Conservation (phyloP, 2,113 vertebrate genomes). For the Lipotes vexillifer region DNA sequence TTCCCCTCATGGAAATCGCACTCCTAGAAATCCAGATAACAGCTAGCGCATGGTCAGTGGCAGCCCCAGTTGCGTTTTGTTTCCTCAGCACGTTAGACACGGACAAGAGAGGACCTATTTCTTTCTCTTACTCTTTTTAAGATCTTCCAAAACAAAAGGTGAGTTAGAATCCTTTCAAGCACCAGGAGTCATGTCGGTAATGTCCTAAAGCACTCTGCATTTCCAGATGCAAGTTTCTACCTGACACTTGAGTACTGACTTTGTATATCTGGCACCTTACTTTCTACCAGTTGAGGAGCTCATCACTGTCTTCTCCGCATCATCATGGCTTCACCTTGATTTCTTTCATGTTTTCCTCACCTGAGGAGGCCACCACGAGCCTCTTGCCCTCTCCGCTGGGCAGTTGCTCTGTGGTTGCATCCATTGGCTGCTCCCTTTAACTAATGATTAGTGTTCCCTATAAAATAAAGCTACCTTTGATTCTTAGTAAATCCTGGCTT, state of each 20-base stretch:
- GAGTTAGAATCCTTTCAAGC: background rate
- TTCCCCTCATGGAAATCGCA: background rate
- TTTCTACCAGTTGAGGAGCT: background rate
- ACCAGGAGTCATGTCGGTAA: background rate
- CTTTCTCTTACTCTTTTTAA: background rate
- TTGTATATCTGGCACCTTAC: background rate
- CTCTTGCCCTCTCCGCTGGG: background rate
- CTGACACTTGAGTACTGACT: background rate
- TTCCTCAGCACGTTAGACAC: background rate
- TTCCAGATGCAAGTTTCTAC: background rate
- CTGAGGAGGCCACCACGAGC: background rate
- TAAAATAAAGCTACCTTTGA: background rate
- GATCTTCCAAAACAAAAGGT: background rate
- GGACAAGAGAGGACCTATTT: background rate
- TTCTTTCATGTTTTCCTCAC: background rate
- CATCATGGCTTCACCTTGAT: background rate
- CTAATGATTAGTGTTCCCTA: background rate
- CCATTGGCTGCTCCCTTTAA: background rate
- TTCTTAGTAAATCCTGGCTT: background rate
- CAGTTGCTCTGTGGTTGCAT: background rate
- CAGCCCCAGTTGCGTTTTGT: background rate
- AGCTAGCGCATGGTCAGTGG: background rate
- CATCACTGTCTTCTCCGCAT: rapidly evolving
- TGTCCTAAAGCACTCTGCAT: background rate
- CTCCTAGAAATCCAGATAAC: background rate